Evolutionary conservation across 2,888 invertebrate species (phyloP).

Genomic region (Linnaemya vulpina): DNA sequence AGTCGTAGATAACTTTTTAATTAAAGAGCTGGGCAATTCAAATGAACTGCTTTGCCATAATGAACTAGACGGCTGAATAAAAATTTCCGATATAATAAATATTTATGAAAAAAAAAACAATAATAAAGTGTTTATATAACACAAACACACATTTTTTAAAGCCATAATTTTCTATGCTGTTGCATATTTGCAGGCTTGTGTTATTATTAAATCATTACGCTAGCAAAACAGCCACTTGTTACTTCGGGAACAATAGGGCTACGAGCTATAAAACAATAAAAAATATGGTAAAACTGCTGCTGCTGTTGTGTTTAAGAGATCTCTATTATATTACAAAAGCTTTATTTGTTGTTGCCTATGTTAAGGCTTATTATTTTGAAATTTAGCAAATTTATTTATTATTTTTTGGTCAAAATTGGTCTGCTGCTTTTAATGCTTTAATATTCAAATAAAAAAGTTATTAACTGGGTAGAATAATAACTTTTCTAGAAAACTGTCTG

Average conservation of each 20-base stretch:
- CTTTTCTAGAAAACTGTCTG: not conserved
- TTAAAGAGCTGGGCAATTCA: too few relatives aligned
- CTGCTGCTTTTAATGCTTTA: not conserved
- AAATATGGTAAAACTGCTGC: not conserved
- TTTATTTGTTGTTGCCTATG: not conserved
- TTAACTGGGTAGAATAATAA: not conserved
- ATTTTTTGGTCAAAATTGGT: not conserved
- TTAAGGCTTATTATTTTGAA: not conserved
- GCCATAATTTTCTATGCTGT: not conserved
- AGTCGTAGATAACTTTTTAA: not conserved
- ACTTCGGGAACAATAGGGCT: not conserved
- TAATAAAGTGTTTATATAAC: not conserved
- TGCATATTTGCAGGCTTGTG: not conserved
- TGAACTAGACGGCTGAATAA: not conserved
- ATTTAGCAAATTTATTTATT: not conserved
- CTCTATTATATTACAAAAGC: not conserved
- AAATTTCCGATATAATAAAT: not conserved
- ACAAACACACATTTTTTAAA: not conserved
- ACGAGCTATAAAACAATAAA: not conserved
- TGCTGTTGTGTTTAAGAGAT: too few relatives aligned
- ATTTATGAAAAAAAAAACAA: not conserved
- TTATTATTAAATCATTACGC: not conserved
- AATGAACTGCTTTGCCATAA: not conserved
- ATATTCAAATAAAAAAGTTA: not conserved
- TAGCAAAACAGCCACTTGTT: not conserved